phyloP scores from a whole-genome alignment of 2,113 vertebrate species.

The Phaethon lepturus region DNA sequence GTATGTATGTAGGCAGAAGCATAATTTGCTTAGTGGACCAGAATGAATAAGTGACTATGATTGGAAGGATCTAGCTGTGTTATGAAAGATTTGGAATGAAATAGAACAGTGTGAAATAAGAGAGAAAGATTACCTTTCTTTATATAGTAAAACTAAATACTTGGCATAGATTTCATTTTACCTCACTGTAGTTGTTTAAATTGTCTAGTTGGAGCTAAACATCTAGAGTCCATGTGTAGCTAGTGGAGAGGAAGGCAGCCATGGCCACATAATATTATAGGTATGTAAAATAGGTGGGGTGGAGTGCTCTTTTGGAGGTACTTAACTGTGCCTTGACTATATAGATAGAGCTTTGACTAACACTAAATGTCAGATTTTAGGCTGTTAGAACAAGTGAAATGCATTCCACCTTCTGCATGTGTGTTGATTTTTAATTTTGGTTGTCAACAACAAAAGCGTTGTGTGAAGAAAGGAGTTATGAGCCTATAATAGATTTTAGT shows the following conservation, averaged over 20 bases:
- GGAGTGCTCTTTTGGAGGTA: not conserved
- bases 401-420: not conserved
- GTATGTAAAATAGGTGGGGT: not conserved
- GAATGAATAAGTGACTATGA: not conserved
- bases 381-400: not conserved
- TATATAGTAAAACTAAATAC: not conserved
- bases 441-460: not conserved
- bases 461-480: not conserved
- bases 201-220: not conserved
- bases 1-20: not conserved
- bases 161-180: not conserved
- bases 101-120: not conserved
- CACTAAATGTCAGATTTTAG: not conserved
- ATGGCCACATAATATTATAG: not conserved
- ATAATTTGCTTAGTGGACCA: conserved; percentile 4
- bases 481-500: not conserved
- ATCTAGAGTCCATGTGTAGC: not conserved
- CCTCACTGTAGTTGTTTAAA: not conserved
- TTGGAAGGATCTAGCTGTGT: not conserved
- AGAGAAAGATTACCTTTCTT: not conserved
- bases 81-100: not conserved
- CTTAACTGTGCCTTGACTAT: not conserved
- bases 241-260: not conserved
- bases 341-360: not conserved
- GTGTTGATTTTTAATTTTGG: not conserved